Base-by-base conservation (phyloP, 2,797 vertebrate species). In the Lagothrix lagotricha region DNA sequence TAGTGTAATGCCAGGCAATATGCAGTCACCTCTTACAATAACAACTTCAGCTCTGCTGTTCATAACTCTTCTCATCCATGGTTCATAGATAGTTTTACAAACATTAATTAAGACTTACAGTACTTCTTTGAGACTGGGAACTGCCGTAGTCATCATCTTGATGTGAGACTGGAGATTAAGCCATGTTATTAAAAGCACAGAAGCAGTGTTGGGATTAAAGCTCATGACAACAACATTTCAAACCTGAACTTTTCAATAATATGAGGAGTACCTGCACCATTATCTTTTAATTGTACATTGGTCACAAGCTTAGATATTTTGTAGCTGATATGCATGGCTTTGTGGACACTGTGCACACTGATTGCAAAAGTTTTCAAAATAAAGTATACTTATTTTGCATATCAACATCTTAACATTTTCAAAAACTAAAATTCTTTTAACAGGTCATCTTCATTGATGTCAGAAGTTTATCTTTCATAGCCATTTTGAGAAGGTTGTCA, bases 61-160 rank as follows among this genome's bases (percentile, higher is more conserved):
- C 48, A 90, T 88, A 93, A 94, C 82, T 97, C 81, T 91, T 97
- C 76, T 95, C 83, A 58, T 15, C 83, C 58, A 89, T 41, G 50
- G 24, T n/a, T 95, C 61, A 44, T 89, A 86, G 13, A 72, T 39
- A 44, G 70, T 50, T 96, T 95, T 92, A 70, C 20, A 89, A 86
- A 76, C n/a, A 80, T 94, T 95, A 80, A 58, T 83, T 96, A 93
- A 93, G 54, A 77, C 28, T 90, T 79, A 26, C 6, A 88, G 81
- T 46, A 84, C 36, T 26, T 75, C 80, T 87, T 22, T 75, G 84
- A 81, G 17, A 67, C 75, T 79, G 12, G 46, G 48, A 93, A 58
- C 52, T 92, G 33, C 75, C 58, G 54, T 4, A 46, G 64, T 73
- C 4, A 13, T 93, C 72, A 94, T 64, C 33, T 44, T 90, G 30